Evolutionary conservation across 64 coral and sea anemone species (phyloP), one percentile per base, ranked within the genome.

Genomic region (Trachythela sp.): DNA sequence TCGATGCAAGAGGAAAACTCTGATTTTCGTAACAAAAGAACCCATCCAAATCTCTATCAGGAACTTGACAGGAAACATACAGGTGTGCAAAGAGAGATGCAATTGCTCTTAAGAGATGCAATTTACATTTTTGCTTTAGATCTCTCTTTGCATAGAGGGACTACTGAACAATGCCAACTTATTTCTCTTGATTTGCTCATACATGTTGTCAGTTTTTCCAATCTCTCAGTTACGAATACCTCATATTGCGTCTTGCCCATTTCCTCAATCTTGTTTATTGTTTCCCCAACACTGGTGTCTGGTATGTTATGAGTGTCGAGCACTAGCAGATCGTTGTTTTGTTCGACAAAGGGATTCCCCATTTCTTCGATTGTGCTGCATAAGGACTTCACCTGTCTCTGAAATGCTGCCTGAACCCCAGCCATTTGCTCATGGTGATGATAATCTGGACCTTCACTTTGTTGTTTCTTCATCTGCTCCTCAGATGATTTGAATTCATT

Each of bases 181-280:
- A 49, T 95, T 95, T 90, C 85, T 95, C 88, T 93, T 88, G 8
- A 91, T 92, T 68, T 85, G 40, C 2, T 92, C 91, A 92, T 87
- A 95, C 87, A 88, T 54, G 18, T 34, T 84, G 40, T 92, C 22
- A 11, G 52, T 24, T 95, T 71, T n/a, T 95, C 88, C 39, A 92
- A 40, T 38, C 94, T 95, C 4, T 87, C 85, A 22, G 94, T 45
- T 2, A 92, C 75, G 76, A 94, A 92, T 9, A 2, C 48, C 50
- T 92, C 17, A 24, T 54, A 93, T 58, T 93, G 92, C 36, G 26
- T 33, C 43, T 89, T 89, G 0, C 92, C 92, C 20, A 93, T 51
- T 27, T 48, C 41, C 41, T 93, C 92, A 15, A 89, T 75, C 31
- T 36, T 51, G 14, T 83, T 75, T 39, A 93, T 60, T 15, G 54